phyloP scores from a whole-genome alignment of 2,888 invertebrate genomes.

The Reticulitermes lucifugus region DNA sequence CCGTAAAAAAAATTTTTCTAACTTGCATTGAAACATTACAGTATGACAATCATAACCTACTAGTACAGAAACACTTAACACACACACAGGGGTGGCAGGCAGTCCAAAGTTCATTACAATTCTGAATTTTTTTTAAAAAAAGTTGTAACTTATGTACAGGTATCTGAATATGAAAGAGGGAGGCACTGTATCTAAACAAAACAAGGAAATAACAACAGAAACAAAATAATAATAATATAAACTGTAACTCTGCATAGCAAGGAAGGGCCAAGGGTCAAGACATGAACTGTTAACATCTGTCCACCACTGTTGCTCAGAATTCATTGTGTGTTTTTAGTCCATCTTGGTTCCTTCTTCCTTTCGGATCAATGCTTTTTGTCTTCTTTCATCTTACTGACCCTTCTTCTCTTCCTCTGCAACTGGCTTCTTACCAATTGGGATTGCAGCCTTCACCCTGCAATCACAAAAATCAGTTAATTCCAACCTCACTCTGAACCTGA shows the following conservation, averaged over 20 bases:
- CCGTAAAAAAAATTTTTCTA: not conserved
- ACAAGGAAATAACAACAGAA: not conserved
- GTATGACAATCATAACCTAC: conserved; percentile 33
- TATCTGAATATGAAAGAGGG: not conserved
- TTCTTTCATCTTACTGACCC: conserved; percentile 75
- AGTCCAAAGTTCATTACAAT: conserved; percentile 33
- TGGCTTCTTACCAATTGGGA: conserved; percentile 87
- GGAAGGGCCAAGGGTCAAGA: conserved; percentile 11
- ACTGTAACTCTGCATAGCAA: conserved; percentile 1
- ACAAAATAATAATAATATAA: not conserved
- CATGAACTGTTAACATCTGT: conserved; percentile 19
- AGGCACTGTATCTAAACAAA: conserved; percentile 16
- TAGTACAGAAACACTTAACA: conserved; percentile 34
- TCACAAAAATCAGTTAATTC: conserved; percentile 52
- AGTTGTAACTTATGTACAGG: conserved; percentile 21
- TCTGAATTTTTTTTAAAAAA: not conserved
- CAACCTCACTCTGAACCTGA: not conserved
- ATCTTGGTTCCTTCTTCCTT: conserved; percentile 32
- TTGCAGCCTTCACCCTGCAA: conserved; percentile 85
- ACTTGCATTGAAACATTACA: conserved; percentile 31
- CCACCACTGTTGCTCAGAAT: conserved; percentile 5
- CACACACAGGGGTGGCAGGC: conserved; percentile 33
- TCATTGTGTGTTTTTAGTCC: conserved; percentile 33
- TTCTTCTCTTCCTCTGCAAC: conserved; percentile 77
- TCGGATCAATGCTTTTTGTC: conserved; percentile 5